Evolutionary conservation across 1,140 invertebrate genomes (phyloP).

Genomic region (Stegodyphus dumicola): DNA sequence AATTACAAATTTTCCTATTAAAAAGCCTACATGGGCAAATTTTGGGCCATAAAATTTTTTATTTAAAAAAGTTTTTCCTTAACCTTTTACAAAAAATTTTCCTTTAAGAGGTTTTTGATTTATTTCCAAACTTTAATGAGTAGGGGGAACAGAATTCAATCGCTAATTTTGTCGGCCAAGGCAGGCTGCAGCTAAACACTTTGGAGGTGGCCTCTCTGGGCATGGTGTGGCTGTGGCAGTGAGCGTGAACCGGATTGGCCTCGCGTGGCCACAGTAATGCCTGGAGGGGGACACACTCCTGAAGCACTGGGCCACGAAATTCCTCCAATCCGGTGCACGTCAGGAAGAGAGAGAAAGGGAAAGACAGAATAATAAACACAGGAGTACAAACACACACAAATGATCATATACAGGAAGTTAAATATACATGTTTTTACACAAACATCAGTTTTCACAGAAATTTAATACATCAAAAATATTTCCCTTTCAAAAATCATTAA

Average conservation of each 20-base stretch:
- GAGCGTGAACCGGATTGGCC: slow-evolving; percentile 58
- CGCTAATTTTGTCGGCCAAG: slow-evolving; percentile 58
- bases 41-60: no score
- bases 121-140: slow-evolving; percentile 4
- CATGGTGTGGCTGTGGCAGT: slow-evolving; percentile 62
- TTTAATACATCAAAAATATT: no score
- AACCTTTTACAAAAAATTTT: no score
- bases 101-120: background rate
- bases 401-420: no score
- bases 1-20: background rate
- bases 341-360: slow-evolving; percentile 57
- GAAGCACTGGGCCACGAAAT: slow-evolving; percentile 50
- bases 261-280: slow-evolving; percentile 56
- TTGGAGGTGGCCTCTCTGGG: slow-evolving; percentile 54
- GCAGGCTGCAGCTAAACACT: slow-evolving; percentile 63
- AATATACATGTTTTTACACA: no score
- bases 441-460: no score
- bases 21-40: background rate
- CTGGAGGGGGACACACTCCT: slow-evolving; percentile 47
- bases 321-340: slow-evolving; percentile 60
- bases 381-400: background rate
- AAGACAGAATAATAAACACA: slow-evolving; percentile 27
- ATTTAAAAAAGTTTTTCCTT: no score
- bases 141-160: background rate
- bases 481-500: no score